phyloP scores from a whole-genome alignment of 1,140 invertebrate genomes.

The Cryptotermes secundus region DNA sequence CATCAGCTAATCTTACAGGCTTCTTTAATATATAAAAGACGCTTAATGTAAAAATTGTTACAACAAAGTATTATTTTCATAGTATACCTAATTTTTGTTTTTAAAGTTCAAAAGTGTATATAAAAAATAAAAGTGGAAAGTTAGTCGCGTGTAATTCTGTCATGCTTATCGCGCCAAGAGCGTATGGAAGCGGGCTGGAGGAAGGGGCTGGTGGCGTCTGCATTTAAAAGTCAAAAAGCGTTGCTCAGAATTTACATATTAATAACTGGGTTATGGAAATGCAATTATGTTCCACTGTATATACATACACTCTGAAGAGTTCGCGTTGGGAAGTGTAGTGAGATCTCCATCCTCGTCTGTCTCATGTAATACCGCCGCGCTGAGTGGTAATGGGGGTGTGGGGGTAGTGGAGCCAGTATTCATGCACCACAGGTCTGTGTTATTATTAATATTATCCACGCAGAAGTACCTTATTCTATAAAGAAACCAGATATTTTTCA shows the following conservation, averaged over 20 bases:
- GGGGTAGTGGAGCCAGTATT: background rate
- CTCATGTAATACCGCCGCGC: background rate
- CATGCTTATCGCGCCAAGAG: background rate
- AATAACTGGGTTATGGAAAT: slow-evolving; percentile 34
- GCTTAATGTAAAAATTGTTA: background rate
- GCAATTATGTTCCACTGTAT: slow-evolving; percentile 26
- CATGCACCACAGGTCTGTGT: background rate
- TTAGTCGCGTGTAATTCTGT: background rate
- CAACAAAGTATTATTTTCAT: background rate
- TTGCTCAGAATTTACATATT: slow-evolving; percentile 33
- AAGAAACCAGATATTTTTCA: too few species aligned
- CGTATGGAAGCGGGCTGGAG: background rate
- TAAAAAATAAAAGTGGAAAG: background rate
- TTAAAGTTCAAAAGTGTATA: background rate
- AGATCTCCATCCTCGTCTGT: background rate
- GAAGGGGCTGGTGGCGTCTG: background rate
- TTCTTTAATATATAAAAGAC: background rate
- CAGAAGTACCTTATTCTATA: too few species aligned
- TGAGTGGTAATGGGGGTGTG: background rate
- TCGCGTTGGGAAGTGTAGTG: background rate
- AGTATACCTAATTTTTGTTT: background rate
- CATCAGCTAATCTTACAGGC: too few species aligned
- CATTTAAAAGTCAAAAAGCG: slow-evolving; percentile 31
- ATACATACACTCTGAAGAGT: background rate
- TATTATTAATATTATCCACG: background rate